Evolutionary conservation across 2,113 vertebrate species (phyloP).

Genomic region (Probosciger aterrimus): DNA sequence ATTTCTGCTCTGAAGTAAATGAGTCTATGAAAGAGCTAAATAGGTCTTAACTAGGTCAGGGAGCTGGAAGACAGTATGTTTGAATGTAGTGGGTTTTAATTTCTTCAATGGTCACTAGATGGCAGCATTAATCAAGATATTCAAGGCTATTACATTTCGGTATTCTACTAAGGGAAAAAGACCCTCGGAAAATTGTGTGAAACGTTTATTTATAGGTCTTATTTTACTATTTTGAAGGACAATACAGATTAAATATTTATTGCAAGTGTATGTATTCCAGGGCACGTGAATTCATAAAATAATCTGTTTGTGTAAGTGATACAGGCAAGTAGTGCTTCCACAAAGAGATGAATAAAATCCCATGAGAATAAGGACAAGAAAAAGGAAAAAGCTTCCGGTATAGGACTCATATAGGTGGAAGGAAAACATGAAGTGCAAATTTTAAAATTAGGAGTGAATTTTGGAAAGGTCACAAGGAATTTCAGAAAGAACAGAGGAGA

Average conservation of each 20-base stretch:
- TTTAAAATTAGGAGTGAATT: not conserved
- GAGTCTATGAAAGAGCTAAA: not conserved
- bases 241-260: not conserved
- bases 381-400: not conserved
- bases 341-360: rapidly evolving
- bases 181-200: not conserved
- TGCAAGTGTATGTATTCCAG: not conserved
- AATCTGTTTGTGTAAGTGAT: not conserved
- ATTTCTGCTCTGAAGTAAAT: not conserved
- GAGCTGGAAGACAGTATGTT: not conserved
- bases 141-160: not conserved
- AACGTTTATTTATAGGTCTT: not conserved
- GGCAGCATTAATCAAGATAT: slow-evolving; percentile 68
- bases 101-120: slow-evolving; percentile 55
- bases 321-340: not conserved
- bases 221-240: not conserved
- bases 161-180: not conserved
- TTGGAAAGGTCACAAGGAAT: not conserved
- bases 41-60: not conserved
- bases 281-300: not conserved
- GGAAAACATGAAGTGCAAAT: not conserved
- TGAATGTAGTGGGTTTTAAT: not conserved
- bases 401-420: not conserved
- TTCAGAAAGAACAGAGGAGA: not conserved
- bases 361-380: not conserved